phyloP scores from a whole-genome alignment of 2,888 invertebrate genomes.

The Melinopterus prodromus region DNA sequence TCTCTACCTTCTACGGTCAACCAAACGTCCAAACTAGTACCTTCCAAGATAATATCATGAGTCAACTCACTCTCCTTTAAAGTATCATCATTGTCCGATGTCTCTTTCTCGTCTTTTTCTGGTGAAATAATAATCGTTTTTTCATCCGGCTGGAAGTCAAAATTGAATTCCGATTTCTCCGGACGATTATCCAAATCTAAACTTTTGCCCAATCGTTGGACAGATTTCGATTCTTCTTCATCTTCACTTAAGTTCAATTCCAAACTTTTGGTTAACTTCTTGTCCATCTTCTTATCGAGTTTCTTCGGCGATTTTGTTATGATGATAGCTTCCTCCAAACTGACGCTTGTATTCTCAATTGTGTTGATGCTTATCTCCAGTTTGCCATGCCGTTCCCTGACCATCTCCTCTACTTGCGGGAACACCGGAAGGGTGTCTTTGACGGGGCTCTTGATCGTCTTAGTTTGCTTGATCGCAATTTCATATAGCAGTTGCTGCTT shows the following conservation, averaged over 20 bases:
- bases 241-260: slow-evolving; percentile 67
- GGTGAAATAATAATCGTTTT: slow-evolving; percentile 62
- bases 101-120: slow-evolving; percentile 60
- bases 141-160: slow-evolving; percentile 52
- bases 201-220: slow-evolving; percentile 59
- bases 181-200: slow-evolving; percentile 57
- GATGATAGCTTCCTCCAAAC: slow-evolving; percentile 74
- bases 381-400: slow-evolving; percentile 76
- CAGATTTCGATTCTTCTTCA: slow-evolving; percentile 49
- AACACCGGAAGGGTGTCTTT: slow-evolving; percentile 76
- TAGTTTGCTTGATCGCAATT: slow-evolving; percentile 78
- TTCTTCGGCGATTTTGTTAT: slow-evolving; percentile 80
- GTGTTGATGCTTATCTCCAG: slow-evolving; percentile 78
- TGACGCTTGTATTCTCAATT: slow-evolving; percentile 57
- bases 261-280: slow-evolving; percentile 68
- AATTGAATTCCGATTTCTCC: slow-evolving; percentile 51
- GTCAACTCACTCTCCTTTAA: slow-evolving; percentile 43
- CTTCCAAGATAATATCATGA: slow-evolving; percentile 58
- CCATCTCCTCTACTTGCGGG: slow-evolving; percentile 78
- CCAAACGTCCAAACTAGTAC: slow-evolving; percentile 61
- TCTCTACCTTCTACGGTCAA: slow-evolving; percentile 56
- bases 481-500: slow-evolving; percentile 80
- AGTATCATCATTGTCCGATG: slow-evolving; percentile 44
- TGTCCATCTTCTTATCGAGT: slow-evolving; percentile 65
- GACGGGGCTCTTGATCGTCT: slow-evolving; percentile 76